Evolutionary conservation across 2,888 invertebrate species (phyloP), one percentile per base, ranked within the genome.

Genomic region (Cistogaster globosa): DNA sequence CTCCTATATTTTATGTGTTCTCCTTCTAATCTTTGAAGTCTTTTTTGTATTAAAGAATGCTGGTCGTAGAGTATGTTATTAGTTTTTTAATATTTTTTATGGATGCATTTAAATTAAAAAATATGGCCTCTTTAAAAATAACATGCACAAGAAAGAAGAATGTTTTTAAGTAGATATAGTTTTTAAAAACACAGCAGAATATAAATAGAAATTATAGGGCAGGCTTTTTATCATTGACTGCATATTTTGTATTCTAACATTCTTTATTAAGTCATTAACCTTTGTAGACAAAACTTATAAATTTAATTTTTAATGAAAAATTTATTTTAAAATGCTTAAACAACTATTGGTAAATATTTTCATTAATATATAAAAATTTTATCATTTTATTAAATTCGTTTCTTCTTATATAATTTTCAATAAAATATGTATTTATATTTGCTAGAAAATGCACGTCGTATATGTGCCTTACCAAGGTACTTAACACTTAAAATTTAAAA

Each of bases 211-310:
- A 58, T 74, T 65, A 72, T 42, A 51, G 65, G 26, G 51, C 65
- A 72, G 71, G 60, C 65, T 60, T 53, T 26, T 51, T 53, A 53
- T 45, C 26, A 45, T 55, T 62, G 60, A 32, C 32, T 62, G 55
- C 62, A 36, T 42, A 65, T 22, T 63, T n/a, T 18, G 14, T 26
- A 80, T 72, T 80, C 20, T 36, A 48, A 16, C 16, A 16, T 48
- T 14, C 18, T 16, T n/a, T 20, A n/a, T n/a, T 48, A 58, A 74
- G 80, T 80, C 80, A 80, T 72, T 67, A 51, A 80, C 80, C 72
- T 58, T 38, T 58, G 26, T 36, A 45, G 16, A 2, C 4, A 62
- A 69, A 62, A n/a, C 7, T n/a, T 7, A 45, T 4, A 18, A 38
- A 55, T 55, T 38, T 68, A 7, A 20, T 20, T 55, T 36, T 42